phyloP scores from a whole-genome alignment of 2,888 invertebrate species.

The Thymelicus acteon region DNA sequence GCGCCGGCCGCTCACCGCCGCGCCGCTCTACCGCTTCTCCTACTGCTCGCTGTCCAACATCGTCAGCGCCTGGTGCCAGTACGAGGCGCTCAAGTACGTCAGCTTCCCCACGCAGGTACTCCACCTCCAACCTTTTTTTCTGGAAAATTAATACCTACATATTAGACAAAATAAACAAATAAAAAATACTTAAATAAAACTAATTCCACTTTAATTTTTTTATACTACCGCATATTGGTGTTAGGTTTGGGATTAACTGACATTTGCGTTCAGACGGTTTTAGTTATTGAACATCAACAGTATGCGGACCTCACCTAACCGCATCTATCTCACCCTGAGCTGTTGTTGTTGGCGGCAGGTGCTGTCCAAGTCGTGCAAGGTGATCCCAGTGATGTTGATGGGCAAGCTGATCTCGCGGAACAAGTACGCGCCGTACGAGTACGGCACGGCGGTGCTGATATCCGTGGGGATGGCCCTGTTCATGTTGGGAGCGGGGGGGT shows the following conservation, averaged over 20 bases:
- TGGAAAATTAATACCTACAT: no score
- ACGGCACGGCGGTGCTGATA: constrained; percentile 94
- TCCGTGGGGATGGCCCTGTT: constrained; percentile 97
- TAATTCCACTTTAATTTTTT: no score
- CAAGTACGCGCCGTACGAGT: constrained; percentile 96
- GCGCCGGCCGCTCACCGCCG: constrained; percentile 89
- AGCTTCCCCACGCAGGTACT: constrained; percentile 97
- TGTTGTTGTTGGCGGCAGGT: constrained; percentile 77
- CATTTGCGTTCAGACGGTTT: no score
- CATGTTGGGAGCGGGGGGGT: constrained; percentile 91
- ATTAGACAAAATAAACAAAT: no score
- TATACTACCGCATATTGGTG: no score
- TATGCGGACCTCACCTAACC: no score
- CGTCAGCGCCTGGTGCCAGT: constrained; percentile 99
- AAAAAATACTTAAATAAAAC: no score
- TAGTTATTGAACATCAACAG: no score
- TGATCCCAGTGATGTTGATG: constrained; percentile 99
- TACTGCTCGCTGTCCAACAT: constrained; percentile 99
- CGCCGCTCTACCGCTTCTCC: constrained; percentile 97
- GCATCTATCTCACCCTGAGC: no score
- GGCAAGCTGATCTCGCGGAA: constrained; percentile 95
- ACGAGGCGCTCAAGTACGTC: constrained; percentile 99
- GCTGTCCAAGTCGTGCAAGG: constrained; percentile 98
- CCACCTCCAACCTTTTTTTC: no score
- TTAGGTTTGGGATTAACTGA: no score